Evolutionary conservation across 1,140 invertebrate species (phyloP), one percentile per base, ranked within the genome.

Genomic region (Tetragnatha versicolor): DNA sequence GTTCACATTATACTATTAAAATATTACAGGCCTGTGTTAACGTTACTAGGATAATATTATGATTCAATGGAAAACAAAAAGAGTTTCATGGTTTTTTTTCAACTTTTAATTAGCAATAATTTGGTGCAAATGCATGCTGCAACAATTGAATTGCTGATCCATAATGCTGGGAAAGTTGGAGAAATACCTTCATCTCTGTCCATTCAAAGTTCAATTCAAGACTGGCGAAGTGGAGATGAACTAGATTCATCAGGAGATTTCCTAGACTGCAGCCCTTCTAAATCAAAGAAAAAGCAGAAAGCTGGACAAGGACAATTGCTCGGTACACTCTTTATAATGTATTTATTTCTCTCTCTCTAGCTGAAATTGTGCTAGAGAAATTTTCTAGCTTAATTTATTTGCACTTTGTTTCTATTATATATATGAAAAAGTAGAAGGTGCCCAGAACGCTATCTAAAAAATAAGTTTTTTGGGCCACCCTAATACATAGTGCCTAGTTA

Each of bases 251-350:
- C 72, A 37, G 82, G 82, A 39, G 83, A 87, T 82, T 82, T 84
- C 66, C 85, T 86, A 77, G 55, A 84, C 79, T 65, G 83, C 81
- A 60, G 84, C 84, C 83, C 82, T 77, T 45, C 12, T 27, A 84
- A 89, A 83, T 72, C 65, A 68, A 91, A 90, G 82, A 92, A 92
- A 83, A 92, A 92, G 85, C 87, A 91, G 82, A 87, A 93, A 82
- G 94, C 92, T 89, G 92, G 93, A 82, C 93, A 93, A 83, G 88
- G 94, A 79, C 93, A 92, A 87, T n/a, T n/a, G n/a, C n/a, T n/a
- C n/a, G 89, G 92, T 93, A 89, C 88, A 47, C 47, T 47, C 9
- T 29, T 31, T 69, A 9, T 69, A 25, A 22, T 39, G 61, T 39
- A 17, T 65, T 65, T 65, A 12, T 37, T 17, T 42, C 47, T 60